phyloP scores from a whole-genome alignment of 1,140 invertebrate genomes.

The Drosophila arawakana region DNA sequence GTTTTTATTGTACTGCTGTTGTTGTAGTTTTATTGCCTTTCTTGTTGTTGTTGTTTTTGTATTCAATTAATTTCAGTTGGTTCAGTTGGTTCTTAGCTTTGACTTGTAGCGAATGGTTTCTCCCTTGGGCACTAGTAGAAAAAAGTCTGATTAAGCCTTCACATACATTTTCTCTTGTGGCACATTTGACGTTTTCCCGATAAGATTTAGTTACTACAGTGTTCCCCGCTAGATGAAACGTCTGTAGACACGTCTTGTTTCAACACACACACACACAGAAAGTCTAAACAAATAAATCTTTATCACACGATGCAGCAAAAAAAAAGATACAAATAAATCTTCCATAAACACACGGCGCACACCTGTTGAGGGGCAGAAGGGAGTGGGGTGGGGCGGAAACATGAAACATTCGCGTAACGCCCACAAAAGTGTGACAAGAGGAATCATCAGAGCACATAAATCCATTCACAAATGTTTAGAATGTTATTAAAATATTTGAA shows the following conservation, averaged over 20 bases:
- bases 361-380: conserved; percentile 60
- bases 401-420: conserved; percentile 49
- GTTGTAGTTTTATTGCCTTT: conserved; percentile 9
- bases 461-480: conserved; percentile 84
- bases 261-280: conserved; percentile 45
- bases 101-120: conserved; percentile 11
- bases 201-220: conserved; percentile 15
- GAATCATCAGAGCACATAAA: conserved; percentile 73
- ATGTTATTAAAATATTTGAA: conserved; percentile 84
- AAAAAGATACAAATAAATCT: conserved; percentile 67
- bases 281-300: conserved; percentile 80
- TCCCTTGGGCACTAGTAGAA: conserved; percentile 2
- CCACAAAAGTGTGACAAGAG: conserved; percentile 73
- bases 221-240: not conserved
- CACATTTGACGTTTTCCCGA: conserved; percentile 16
- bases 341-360: conserved; percentile 27
- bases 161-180: not conserved
- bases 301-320: conserved; percentile 40
- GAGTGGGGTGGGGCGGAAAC: not conserved
- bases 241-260: conserved; percentile 40
- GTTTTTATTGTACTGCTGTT: conserved; percentile 53
- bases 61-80: conserved; percentile 65
- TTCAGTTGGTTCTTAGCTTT: conserved; percentile 34
- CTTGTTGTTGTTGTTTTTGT: conserved; percentile 17
- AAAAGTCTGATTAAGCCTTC: conserved; percentile 15